Evolutionary conservation across 2,888 invertebrate species (phyloP), one percentile per base, ranked within the genome.

Genomic region (Tineola bisselliella): DNA sequence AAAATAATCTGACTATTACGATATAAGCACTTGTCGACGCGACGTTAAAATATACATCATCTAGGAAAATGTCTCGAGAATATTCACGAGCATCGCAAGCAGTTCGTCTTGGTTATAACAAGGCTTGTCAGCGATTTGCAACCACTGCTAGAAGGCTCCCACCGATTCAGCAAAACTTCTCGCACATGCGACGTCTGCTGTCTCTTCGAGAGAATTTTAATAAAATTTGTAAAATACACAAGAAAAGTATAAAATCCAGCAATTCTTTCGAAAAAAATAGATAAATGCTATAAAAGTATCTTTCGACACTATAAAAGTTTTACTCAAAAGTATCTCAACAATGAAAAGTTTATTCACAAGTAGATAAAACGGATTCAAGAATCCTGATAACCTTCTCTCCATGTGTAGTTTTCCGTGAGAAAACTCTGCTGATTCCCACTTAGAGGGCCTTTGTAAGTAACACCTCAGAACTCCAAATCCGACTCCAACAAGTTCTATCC

Each of bases 51-150:
- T 25, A 25, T 25, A n/a, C 3, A 38, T 38, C 10, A 12, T n/a
- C n/a, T 38, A 38, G 10, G 48, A 48, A 17, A 48, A 48, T 48
- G 48, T 48, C 48, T n/a, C 48, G 17, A 13, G 84, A 81, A 82
- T 84, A 83, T 84, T 81, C 82, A 81, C 71, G 70, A 71, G 70
- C 75, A 72, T 67, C 68, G 66, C 54, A 25, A 76, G 77, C 75
- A 75, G 70, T 73, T 70, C 17, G 54, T 69, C 73, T 68, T 73
- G 76, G 76, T 74, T 70, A 77, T 84, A 86, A 86, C 83, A 83
- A 82, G 84, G 75, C 79, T 84, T 82, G 84, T 84, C 86, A 86
- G 86, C 82, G 61, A 48, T 61, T 61, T 31, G 57, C 48, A 61
- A 48, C 13, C 15, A 15, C 15, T 48, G 17, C 17, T 48, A 6